Evolutionary conservation across 2,888 invertebrate species (phyloP), one percentile per base, ranked within the genome.

Genomic region (Heliconius aoede): DNA sequence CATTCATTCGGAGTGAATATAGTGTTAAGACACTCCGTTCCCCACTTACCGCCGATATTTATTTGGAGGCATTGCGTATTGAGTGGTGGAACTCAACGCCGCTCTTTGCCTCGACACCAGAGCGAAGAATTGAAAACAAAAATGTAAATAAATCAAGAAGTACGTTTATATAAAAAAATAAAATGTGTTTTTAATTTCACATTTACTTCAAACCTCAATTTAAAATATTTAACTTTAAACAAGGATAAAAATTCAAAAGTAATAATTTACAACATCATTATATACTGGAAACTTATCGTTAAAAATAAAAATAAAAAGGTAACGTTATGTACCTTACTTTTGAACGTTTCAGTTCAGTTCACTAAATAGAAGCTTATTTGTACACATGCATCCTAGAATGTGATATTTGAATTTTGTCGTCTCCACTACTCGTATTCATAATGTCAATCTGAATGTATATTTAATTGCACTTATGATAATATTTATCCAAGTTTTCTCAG

Each of bases 331-430:
- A 69, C n/a, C 55, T 5, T n/a, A 55, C 15, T 24, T 40, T 24
- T 7, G 1, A 55, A 55, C 69, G 15, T 5, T 65, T 30, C 51
- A 69, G n/a, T 55, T 69, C 13, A 32, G 32, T 11, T 69, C 30
- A 55, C 30, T 30, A 69, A 69, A 69, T 69, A 69, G 13, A 51
- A 55, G n/a, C 3, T 30, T 69, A 74, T 74, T 74, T 74, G 58
- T 73, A 21, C 73, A 73, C n/a, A 64, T 30, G 73, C 24, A 55
- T 65, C 18, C 51, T 26, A 73, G 65, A 65, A 65, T 55, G 51
- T 51, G 21, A 64, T 24, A 55, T 65, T 65, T 69, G 51, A 69
- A 55, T 28, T 55, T 69, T 55, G 69, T 69, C 69, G 24, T 40
- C 36, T 55, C 69, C 46, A 18, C n/a, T n/a, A n/a, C n/a, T n/a